phyloP scores from a whole-genome alignment of 1,140 invertebrate species.

The Cheumatopsyche charites region DNA sequence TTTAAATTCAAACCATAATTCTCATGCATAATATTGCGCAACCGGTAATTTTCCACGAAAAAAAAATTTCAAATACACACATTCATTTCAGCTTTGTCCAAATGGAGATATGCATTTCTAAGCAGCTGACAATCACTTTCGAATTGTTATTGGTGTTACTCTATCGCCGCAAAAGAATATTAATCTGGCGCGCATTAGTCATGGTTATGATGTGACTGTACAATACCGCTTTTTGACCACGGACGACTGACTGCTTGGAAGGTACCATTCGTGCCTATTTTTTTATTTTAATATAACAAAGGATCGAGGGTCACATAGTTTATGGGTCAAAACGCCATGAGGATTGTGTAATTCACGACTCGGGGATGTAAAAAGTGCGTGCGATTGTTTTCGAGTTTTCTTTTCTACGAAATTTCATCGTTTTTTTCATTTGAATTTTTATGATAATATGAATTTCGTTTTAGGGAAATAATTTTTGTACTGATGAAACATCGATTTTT shows the following conservation, averaged over 20 bases:
- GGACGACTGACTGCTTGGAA: background rate
- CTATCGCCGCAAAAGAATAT: constrained; percentile 9
- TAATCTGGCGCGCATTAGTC: constrained; percentile 24
- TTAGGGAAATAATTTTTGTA: too few species aligned
- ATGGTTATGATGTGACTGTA: constrained; percentile 23
- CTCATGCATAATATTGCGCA: too few species aligned
- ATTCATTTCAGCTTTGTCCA: constrained; percentile 5
- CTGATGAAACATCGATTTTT: too few species aligned
- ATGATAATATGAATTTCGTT: too few species aligned
- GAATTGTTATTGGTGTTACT: constrained; percentile 19
- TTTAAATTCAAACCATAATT: background rate
- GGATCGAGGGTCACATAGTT: constrained; percentile 28
- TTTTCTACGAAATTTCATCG: too few species aligned
- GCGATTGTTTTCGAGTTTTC: background rate
- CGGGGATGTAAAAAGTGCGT: constrained; percentile 20
- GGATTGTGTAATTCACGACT: constrained; percentile 2
- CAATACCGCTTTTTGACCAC: constrained; percentile 11
- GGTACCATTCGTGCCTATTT: background rate
- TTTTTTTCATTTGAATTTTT: too few species aligned
- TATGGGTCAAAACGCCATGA: constrained; percentile 23
- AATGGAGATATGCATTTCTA: constrained; percentile 21
- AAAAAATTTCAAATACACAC: background rate
- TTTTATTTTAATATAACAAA: constrained; percentile 20
- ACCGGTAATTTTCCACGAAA: background rate
- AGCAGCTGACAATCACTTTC: constrained; percentile 20